Base-by-base conservation (phyloP, 53 echinoderm and acorn worm species). In the Stichopus horrens region DNA sequence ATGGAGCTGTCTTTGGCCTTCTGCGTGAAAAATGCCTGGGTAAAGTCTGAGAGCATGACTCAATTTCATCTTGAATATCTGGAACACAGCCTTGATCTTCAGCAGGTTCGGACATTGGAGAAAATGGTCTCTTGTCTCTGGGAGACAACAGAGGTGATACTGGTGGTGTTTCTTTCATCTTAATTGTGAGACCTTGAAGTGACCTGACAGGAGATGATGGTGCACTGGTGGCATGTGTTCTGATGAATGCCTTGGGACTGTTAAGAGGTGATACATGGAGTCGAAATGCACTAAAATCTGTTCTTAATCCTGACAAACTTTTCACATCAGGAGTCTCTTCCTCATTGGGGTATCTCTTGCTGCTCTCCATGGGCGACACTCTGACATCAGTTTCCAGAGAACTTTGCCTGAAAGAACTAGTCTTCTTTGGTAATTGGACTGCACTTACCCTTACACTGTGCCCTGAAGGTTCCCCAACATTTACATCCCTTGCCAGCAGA, bases 271-370 rank as follows among this genome's bases (percentile, higher is more conserved):
- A 87, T 52, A 87, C 87, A 67, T 88, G 77, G 71, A 95, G 89
- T 58, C 91, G 90, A 76, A 96, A 91, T 57, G 90, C 93, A 81
- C 92, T 96, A 81, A 92, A 96, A 90, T 96, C 96, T 89, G 91
- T 95, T n/a, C 96, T 90, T 81, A 96, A 88, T 71, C 86, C 92
- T 23, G 58, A 55, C 23, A 10, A 14, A 6, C 18, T 76, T 75
- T 75, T 87, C 57, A 87, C 21, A 7, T 75, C 87, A 16, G 52
- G 54, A 54, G 51, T 55, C 19, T 54, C 55, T 23, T 75, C 53
- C 19, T 54, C 57, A 65, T 37, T 14, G 13, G 21, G 53, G 4
- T 55, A 57, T n/a, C 74, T 87, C 56, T 87, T 75, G 54, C 56
- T 75, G 8, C n/a, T 75, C 74, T 87, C 87, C 87, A 87, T 87